phyloP scores from a whole-genome alignment of 2,888 invertebrate species.

The Drosophila meridiana region DNA sequence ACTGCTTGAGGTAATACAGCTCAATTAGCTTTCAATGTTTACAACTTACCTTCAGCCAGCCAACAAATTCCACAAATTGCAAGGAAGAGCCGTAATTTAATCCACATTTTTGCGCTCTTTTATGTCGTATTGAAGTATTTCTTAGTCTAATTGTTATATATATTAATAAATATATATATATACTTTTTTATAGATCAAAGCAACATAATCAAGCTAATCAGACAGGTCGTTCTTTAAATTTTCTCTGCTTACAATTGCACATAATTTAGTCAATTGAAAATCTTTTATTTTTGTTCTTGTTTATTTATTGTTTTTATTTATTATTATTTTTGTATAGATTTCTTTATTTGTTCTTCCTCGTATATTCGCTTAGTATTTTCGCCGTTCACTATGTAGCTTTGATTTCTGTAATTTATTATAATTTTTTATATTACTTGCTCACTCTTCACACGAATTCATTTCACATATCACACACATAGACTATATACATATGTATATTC shows the following conservation, averaged over 20 bases:
- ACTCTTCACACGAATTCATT: conserved; percentile 38
- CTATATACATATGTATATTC: neutral
- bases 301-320: neutral
- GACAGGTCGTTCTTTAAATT: conserved; percentile 32
- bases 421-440: conserved; percentile 33
- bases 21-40: neutral
- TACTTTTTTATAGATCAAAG: conserved; percentile 28
- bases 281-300: neutral
- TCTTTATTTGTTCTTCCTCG: conserved; percentile 5
- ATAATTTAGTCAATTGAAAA: conserved; percentile 34
- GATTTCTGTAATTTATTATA: neutral
- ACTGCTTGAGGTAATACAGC: neutral
- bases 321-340: neutral
- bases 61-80: conserved; percentile 48
- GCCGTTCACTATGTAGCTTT: conserved; percentile 9
- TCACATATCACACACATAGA: neutral
- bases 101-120: conserved; percentile 63
- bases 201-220: conserved; percentile 36
- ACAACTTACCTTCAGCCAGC: conserved; percentile 55
- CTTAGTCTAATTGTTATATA: conserved; percentile 3
- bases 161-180: neutral
- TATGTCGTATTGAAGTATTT: neutral
- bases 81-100: conserved; percentile 43
- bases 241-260: conserved; percentile 27
- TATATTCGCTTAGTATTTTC: conserved; percentile 11